Evolutionary conservation across 2,797 vertebrate genomes (phyloP).

Genomic region (Pangasius djambal): DNA sequence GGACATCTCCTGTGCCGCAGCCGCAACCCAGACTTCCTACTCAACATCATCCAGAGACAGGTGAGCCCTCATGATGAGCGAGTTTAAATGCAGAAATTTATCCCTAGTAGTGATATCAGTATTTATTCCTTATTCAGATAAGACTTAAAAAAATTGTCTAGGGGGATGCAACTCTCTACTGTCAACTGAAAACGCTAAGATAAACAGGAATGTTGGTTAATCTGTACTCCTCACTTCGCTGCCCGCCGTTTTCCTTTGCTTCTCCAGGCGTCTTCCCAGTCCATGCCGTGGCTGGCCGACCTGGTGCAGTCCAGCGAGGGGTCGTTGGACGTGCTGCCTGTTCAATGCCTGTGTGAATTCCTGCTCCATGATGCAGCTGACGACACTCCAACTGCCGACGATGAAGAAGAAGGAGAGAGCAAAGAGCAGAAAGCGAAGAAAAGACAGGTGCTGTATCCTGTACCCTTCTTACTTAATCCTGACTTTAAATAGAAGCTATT

Average conservation of each 20-base stretch:
- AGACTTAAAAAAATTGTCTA: neutral
- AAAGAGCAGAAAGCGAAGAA: constrained; percentile 94
- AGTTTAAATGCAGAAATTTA: neutral
- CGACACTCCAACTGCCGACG: constrained; percentile 81
- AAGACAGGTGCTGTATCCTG: constrained; percentile 77
- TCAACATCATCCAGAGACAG: constrained; percentile 99
- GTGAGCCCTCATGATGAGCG: constrained; percentile 61
- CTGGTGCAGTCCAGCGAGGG: constrained; percentile 97
- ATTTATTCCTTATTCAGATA: neutral
- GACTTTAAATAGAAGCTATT: neutral
- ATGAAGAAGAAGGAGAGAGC: constrained; percentile 94
- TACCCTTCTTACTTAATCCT: neutral
- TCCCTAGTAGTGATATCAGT: neutral
- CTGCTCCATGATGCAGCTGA: constrained; percentile 94
- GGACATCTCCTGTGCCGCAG: constrained; percentile 96
- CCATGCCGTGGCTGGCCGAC: constrained; percentile 98
- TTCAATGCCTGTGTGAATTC: constrained; percentile 98
- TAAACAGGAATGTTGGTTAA: neutral
- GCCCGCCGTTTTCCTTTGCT: neutral
- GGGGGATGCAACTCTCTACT: neutral
- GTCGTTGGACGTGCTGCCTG: constrained; percentile 94
- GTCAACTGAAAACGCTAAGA: neutral
- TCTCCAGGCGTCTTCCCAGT: constrained; percentile 92
- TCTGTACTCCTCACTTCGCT: neutral
- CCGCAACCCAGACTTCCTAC: constrained; percentile 93